These are phyloP conservation scores for Harpalus rufipes DNA, from an alignment of 2,888 invertebrate species.

Conservation along the genomic window DNA sequence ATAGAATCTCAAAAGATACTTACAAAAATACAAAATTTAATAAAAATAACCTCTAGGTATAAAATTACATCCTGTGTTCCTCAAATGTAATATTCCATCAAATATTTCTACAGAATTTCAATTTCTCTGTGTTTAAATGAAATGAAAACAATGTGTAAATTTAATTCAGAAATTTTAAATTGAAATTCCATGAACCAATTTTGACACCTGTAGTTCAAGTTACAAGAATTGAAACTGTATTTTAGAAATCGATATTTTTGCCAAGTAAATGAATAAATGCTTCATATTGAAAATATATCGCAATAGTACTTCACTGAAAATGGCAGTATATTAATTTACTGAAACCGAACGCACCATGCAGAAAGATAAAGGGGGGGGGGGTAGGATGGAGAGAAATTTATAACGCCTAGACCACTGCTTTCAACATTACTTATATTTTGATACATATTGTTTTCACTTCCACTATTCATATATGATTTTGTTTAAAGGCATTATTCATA, in stretches of 20 bases:
- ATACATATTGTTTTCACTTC: conserved; percentile 11
- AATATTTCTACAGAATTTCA: conserved; percentile 1
- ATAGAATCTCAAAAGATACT: no score
- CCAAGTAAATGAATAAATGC: conserved; percentile 6
- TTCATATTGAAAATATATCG: not conserved
- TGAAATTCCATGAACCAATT: conserved; percentile 25
- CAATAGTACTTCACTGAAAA: conserved; percentile 22
- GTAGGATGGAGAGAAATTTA: conserved; percentile 13
- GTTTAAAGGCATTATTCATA: no score
- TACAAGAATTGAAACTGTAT: conserved; percentile 6
- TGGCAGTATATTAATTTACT: conserved; percentile 28
- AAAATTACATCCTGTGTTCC: no score
- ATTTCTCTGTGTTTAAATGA: conserved; percentile 15
- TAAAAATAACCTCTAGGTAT: no score
- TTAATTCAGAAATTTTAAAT: not conserved
- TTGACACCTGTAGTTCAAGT: conserved; percentile 9
- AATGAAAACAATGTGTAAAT: conserved; percentile 27
- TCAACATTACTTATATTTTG: conserved; percentile 33
- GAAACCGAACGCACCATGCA: conserved; percentile 23
- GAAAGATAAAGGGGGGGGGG: conserved; percentile 12
- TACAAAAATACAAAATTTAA: no score
- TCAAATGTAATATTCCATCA: no score
- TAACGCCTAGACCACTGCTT: not conserved
- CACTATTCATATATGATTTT: no score
- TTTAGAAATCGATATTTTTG: conserved; percentile 24